Conservation (phyloP, 1,140 invertebrate genomes). For the Galendromus occidentalis region DNA sequence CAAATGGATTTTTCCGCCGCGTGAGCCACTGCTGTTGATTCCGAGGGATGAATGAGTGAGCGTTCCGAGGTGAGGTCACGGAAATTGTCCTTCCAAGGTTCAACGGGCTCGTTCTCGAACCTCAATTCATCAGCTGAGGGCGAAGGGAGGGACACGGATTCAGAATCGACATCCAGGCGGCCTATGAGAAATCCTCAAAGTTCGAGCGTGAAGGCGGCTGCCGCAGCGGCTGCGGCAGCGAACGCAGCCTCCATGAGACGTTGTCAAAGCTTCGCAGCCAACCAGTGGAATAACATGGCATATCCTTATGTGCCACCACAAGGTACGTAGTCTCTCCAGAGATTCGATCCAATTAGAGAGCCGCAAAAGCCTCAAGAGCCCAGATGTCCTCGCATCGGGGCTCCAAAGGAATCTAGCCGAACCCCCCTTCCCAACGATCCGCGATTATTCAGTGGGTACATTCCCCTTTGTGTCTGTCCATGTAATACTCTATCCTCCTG, state of each 20-base stretch:
- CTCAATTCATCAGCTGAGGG: neutral
- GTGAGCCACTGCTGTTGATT: too few species aligned
- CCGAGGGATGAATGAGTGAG: too few species aligned
- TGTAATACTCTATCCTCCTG: too few species aligned
- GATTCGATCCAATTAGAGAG: neutral
- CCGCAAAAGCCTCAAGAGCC: too few species aligned
- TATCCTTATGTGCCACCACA: neutral
- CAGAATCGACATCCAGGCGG: neutral
- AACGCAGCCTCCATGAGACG: neutral
- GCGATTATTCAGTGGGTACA: too few species aligned
- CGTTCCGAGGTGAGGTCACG: too few species aligned
- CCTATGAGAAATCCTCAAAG: neutral
- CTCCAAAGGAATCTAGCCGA: too few species aligned
- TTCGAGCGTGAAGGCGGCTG: too few species aligned
- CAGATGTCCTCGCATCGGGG: too few species aligned
- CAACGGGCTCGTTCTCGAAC: neutral
- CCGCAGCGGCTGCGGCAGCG: neutral
- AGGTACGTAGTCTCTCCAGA: neutral
- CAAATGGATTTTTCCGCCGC: too few species aligned
- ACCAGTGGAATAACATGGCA: neutral
- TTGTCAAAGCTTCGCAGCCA: neutral
- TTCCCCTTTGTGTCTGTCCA: too few species aligned
- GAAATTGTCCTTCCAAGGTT: neutral
- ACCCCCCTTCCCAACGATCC: too few species aligned
- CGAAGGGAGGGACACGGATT: conserved; percentile 1